These are phyloP conservation scores for Amaurobius ferox DNA, from an alignment of 2,888 invertebrate species.

Conservation along the genomic window DNA sequence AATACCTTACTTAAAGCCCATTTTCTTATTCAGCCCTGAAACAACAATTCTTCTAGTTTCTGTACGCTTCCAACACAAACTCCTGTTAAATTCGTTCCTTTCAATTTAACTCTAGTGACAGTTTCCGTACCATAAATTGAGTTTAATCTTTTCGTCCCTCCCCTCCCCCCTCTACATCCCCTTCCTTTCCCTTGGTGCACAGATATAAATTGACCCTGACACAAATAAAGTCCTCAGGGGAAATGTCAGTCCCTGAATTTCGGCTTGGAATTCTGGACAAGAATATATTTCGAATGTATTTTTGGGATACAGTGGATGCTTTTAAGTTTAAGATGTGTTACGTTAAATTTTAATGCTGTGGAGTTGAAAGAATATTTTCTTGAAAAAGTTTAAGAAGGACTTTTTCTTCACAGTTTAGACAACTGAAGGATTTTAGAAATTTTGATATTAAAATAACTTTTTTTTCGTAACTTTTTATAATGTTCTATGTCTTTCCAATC, in stretches of 20 bases:
- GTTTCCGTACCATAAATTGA: not conserved
- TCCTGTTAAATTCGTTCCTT: not conserved
- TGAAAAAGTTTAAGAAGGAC: too few species aligned
- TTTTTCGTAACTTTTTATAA: too few species aligned
- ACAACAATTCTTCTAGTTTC: not conserved
- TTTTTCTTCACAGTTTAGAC: too few species aligned
- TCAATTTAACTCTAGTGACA: constrained; percentile 8
- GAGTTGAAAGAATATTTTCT: too few species aligned
- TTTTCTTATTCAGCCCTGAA: not conserved
- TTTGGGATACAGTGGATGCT: too few species aligned
- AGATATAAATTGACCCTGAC: constrained; percentile 1
- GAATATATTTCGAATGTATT: not conserved
- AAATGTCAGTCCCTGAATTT: not conserved
- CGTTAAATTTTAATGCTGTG: too few species aligned
- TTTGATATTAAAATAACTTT: too few species aligned
- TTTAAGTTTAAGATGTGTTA: too few species aligned
- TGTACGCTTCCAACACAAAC: not conserved
- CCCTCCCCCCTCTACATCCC: not conserved
- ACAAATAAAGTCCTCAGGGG: not conserved
- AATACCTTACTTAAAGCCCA: not conserved
- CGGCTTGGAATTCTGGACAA: not conserved
- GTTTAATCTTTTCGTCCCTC: not conserved
- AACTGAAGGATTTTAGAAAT: too few species aligned
- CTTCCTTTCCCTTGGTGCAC: not conserved
- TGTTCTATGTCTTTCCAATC: too few species aligned